These are phyloP conservation scores for Crotophaga sulcirostris DNA, from an alignment of 2,113 vertebrate species.

Conservation along the genomic window DNA sequence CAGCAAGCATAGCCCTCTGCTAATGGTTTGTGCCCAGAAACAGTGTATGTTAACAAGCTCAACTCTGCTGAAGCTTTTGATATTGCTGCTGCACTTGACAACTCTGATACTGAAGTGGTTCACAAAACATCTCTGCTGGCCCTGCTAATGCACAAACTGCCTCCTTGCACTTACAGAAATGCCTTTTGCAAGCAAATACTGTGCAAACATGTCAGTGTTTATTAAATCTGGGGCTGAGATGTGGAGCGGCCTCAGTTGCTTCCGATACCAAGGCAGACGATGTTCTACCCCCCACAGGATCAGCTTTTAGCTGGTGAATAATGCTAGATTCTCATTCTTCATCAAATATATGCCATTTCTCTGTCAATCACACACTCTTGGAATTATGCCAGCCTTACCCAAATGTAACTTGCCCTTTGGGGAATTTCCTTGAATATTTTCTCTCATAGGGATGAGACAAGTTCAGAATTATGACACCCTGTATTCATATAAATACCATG, in stretches of 20 bases:
- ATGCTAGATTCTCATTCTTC: neutral
- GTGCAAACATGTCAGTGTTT: constrained; percentile 33
- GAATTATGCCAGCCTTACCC: neutral
- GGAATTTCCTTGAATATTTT: constrained; percentile 17
- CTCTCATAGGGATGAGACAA: neutral
- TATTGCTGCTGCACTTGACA: constrained; percentile 1
- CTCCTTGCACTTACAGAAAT: constrained; percentile 33
- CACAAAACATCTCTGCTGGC: constrained; percentile 1
- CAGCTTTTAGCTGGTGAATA: constrained; percentile 15
- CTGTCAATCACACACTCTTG: neutral
- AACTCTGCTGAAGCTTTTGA: constrained; percentile 1
- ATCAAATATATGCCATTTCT: neutral
- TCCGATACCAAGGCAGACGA: neutral
- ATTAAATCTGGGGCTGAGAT: constrained; percentile 27
- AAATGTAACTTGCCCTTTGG: constrained; percentile 5
- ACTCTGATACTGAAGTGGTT: neutral
- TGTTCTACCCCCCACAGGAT: neutral
- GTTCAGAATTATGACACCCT: neutral
- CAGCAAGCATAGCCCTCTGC: neutral
- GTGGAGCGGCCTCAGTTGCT: neutral
- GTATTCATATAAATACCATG: neutral
- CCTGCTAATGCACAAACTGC: constrained; percentile 17
- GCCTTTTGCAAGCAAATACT: constrained; percentile 17
- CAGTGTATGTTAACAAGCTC: neutral
- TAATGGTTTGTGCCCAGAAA: neutral